Evolutionary conservation across 2,888 invertebrate genomes (phyloP), one percentile per base, ranked within the genome.

Genomic region (Spilarctia lutea): DNA sequence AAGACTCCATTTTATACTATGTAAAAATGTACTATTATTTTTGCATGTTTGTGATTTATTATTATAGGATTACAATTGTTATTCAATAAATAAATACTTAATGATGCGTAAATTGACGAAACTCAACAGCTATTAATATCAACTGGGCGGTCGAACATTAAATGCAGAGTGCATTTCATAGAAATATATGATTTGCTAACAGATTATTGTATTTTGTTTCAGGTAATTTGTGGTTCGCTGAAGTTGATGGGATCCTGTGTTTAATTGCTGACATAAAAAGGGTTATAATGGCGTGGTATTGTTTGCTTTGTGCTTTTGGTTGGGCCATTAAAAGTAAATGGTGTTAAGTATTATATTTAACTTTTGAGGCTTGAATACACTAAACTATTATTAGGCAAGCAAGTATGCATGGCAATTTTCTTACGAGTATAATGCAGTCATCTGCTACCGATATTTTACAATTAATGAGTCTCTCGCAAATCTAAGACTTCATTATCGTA

Each of bases 161-260:
- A 69, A 66, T 39, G 65, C 75, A 71, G 70, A 63, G 18, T 70
- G 70, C 70, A 70, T 39, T 20, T 35, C 73, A 78, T 73, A 75
- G 68, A 78, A 68, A 63, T 63, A 63, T 65, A 69, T 71, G 67
- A 76, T 88, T 86, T 83, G 88, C 82, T 86, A 84, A 87, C 81
- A 81, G 79, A 45, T 74, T 71, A 84, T 81, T 86, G 85, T 87
- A 83, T 85, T 84, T 90, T 90, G 90, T 90, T 90, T 79, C 90
- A 90, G 90, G 90, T 90, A 90, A 87, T 86, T 85, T 80, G 75
- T 73, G 73, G 77, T 63, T 16, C 73, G 71, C 85, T 87, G 88
- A 73, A 71, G 73, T 78, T 84, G 82, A 89, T 84, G 76, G 83
- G 60, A 68, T 16, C 35, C 73, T 68, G 72, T 63, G 67, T 20